These are phyloP conservation scores for Saccopteryx bilineata DNA, from an alignment of 2,113 vertebrate genomes.

Conservation along the genomic window DNA sequence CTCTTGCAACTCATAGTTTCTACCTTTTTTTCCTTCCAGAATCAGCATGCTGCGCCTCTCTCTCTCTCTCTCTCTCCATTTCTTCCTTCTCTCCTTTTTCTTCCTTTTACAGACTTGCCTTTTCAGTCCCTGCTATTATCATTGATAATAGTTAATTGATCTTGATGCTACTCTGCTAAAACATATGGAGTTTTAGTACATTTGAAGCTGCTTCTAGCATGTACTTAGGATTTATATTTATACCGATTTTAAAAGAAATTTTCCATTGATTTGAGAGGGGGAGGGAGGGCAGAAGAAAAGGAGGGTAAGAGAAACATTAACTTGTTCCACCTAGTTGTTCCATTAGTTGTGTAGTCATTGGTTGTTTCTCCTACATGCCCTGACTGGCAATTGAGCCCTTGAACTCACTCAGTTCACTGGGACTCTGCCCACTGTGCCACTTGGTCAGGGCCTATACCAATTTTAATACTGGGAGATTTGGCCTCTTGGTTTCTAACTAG, in stretches of 20 bases:
- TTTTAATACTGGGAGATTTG: background rate
- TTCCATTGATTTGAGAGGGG: no score
- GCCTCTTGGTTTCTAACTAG: background rate
- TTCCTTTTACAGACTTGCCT: constrained; percentile 29
- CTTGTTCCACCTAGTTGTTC: no score
- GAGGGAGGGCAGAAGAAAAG: no score
- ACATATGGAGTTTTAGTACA: background rate
- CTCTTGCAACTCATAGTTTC: background rate
- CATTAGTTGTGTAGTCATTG: no score
- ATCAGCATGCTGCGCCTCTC: background rate
- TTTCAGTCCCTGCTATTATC: constrained; percentile 33
- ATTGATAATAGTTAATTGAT: constrained; percentile 32
- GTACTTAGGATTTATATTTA: constrained; percentile 12
- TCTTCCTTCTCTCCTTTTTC: background rate
- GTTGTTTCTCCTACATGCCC: no score
- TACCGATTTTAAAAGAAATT: background rate
- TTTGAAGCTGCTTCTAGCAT: background rate
- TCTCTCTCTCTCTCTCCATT: background rate
- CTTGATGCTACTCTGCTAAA: background rate
- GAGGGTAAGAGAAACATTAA: no score
- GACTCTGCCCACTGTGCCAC: no score
- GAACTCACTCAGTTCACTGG: no score
- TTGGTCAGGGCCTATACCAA: no score
- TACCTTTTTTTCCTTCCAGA: background rate
- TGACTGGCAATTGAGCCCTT: no score